Base-by-base conservation (phyloP, 2,888 invertebrate genomes). In the Lepidochitona cinerea region DNA sequence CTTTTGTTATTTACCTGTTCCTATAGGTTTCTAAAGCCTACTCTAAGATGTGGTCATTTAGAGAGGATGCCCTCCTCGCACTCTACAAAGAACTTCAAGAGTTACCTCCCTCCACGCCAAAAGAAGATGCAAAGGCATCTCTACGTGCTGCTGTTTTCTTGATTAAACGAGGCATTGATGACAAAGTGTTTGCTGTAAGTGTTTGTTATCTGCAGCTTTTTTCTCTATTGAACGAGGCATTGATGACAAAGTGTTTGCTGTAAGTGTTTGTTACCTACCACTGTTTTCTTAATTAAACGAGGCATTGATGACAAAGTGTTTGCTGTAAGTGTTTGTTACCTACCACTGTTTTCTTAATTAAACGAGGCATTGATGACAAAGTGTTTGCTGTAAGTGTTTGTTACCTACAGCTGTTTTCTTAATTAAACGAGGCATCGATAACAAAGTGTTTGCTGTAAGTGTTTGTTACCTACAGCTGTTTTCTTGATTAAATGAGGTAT, bases 211-310 rank as follows among this genome's bases (percentile, higher is more conserved):
- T 14, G 90, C 90, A n/a, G 84, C 89, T 26, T 79, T 87, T 36
- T 88, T 89, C 73, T 84, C 90, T 9, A 80, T 89, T 36, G 86
- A 87, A 64, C 81, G 85, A 73, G 87, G 86, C 37, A 84, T 90
- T 59, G 89, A 89, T 74, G 90, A 90, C 77, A 88, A 90, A 81
- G 90, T 90, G 18, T 86, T 85, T 78, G 85, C 89, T 68, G 90
- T 7, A 84, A 84, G 54, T 70, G 79, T 12, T 82, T 85, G 79
- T 72, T 91, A 75, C 75, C 88, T 59, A 90, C 90, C 18, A 84
- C 89, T 26, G 79, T 87, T 36, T 88, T 89, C 73, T 84, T 90
- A 7, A 80, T 89, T 36, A 86, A 87, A 64, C 81, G 85, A 73
- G 87, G 86, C 37, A 84, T 90, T 59, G 89, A 89, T 74, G 90